These are phyloP conservation scores for Orussus abietinus DNA, from an alignment of 1,140 invertebrate genomes.

Conservation along the genomic window DNA sequence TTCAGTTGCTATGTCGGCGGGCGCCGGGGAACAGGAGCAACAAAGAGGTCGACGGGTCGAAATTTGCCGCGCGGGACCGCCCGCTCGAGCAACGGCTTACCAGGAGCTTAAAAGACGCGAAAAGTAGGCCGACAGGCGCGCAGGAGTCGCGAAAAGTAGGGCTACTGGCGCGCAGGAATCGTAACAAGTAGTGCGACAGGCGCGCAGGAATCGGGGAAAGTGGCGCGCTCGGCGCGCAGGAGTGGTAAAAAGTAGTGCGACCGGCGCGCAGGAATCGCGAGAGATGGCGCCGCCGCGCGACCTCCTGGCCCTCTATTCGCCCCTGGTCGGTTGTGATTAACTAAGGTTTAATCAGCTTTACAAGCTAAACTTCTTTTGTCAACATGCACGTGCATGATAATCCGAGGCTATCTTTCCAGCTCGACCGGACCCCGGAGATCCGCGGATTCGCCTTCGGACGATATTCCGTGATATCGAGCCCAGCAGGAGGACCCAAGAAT, in stretches of 20 bases:
- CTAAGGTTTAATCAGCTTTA: constrained; percentile 54
- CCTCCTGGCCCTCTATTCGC: constrained; percentile 19
- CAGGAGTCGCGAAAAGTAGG: too few species aligned
- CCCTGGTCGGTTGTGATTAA: constrained; percentile 48
- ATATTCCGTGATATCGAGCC: constrained; percentile 6
- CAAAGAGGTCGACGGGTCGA: constrained; percentile 13
- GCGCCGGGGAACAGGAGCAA: constrained; percentile 21
- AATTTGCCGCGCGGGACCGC: constrained; percentile 48
- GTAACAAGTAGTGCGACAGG: constrained; percentile 11
- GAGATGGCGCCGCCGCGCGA: not conserved
- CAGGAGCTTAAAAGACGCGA: constrained; percentile 18
- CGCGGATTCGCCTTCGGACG: constrained; percentile 2
- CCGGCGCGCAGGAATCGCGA: not conserved
- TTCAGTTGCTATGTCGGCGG: constrained; percentile 46
- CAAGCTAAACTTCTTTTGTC: constrained; percentile 53
- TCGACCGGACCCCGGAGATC: constrained; percentile 16
- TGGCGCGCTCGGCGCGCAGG: too few species aligned
- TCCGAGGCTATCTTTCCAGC: constrained; percentile 40
- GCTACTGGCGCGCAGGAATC: not conserved
- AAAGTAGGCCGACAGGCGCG: not conserved
- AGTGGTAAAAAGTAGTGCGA: too few species aligned
- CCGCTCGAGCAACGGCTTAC: constrained; percentile 30
- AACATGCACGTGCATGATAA: constrained; percentile 51
- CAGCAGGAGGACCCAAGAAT: constrained; percentile 5
- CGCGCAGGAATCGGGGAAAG: not conserved